Conservation (phyloP, 2,888 invertebrate species). For the Drosophila incognita region DNA sequence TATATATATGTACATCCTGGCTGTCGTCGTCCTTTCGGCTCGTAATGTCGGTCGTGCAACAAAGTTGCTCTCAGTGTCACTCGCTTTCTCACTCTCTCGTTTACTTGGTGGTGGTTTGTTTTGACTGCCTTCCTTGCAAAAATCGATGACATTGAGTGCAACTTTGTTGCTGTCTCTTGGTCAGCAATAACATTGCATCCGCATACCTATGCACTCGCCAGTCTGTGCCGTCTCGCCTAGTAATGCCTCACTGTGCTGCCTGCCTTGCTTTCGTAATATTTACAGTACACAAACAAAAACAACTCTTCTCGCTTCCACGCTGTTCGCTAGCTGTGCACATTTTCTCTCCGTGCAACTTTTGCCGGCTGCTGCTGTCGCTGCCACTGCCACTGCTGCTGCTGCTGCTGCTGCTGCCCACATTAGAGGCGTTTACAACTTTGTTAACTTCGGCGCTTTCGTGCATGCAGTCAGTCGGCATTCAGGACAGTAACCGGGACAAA, state of each 20-base stretch:
- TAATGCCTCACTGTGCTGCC: conserved; percentile 26
- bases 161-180: conserved; percentile 77
- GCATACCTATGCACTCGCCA: conserved; percentile 41
- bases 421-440: conserved; percentile 73
- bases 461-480: conserved; percentile 77
- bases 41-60: conserved; percentile 80
- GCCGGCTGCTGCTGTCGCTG: conserved; percentile 49
- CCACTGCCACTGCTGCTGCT: not conserved
- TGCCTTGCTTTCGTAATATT: conserved; percentile 53
- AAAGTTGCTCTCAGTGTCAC: conserved; percentile 72
- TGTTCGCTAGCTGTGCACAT: conserved; percentile 22
- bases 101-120: conserved; percentile 69
- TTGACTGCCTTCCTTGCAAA: conserved; percentile 58
- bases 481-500: conserved; percentile 82
- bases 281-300: conserved; percentile 61
- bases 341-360: conserved; percentile 56
- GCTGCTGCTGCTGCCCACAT: not conserved
- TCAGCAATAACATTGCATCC: conserved; percentile 48
- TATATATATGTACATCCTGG: conserved; percentile 7
- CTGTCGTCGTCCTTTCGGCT: conserved; percentile 60
- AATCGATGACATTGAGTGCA: conserved; percentile 84
- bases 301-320: conserved; percentile 17
- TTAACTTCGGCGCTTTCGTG: conserved; percentile 73
- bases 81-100: conserved; percentile 31
- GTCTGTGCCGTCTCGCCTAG: conserved; percentile 6